Conservation (phyloP, 1,140 invertebrate species). For the Cydia strobilella region DNA sequence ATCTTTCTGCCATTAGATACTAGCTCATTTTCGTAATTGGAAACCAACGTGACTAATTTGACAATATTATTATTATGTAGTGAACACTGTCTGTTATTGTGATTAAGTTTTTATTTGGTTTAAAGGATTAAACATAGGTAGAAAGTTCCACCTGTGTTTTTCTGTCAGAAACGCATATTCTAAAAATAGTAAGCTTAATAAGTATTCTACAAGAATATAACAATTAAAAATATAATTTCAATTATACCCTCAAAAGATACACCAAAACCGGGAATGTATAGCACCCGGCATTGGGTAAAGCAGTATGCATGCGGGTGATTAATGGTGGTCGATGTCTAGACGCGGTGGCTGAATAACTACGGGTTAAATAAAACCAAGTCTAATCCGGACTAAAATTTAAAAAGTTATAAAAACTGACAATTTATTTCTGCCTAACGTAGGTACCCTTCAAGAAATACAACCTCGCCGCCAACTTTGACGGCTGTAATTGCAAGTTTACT, state of each 20-base stretch:
- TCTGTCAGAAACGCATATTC: background rate
- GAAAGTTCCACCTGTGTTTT: background rate
- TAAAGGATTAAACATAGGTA: too few relatives aligned
- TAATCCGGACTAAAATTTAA: background rate
- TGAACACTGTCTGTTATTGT: too few relatives aligned
- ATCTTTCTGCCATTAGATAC: too few relatives aligned
- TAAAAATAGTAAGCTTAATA: background rate
- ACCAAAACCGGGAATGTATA: background rate
- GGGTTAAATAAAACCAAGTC: constrained; percentile 7
- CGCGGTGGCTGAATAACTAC: constrained; percentile 10
- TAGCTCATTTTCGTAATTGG: too few relatives aligned
- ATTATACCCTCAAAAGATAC: constrained; percentile 13
- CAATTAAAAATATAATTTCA: background rate
- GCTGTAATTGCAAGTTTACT: too few relatives aligned
- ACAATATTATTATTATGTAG: too few relatives aligned
- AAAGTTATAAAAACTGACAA: background rate
- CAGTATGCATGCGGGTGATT: background rate
- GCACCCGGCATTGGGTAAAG: constrained; percentile 9
- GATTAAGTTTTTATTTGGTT: too few relatives aligned
- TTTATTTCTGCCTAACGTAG: too few relatives aligned
- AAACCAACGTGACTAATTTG: background rate
- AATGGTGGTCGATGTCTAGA: constrained; percentile 5
- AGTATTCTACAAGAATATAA: background rate
- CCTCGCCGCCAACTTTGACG: too few relatives aligned
- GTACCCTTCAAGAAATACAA: too few relatives aligned